Evolutionary conservation across 2,113 vertebrate genomes (phyloP).

Genomic region (Tetrax tetrax): DNA sequence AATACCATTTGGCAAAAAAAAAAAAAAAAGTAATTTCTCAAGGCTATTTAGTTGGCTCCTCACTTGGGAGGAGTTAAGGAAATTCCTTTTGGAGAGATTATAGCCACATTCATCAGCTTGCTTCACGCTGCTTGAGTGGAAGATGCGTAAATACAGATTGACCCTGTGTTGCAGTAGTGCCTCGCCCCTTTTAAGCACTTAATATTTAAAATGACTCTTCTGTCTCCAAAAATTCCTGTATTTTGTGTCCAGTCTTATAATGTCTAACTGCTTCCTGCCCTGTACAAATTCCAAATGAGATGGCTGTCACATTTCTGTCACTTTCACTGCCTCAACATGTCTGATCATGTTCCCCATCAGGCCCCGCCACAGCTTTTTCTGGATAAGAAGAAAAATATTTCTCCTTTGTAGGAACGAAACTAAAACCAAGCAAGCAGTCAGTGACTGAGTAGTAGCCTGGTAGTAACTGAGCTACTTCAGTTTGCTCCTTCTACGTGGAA

Average conservation of each 20-base stretch:
- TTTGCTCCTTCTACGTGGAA: neutral
- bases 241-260: neutral
- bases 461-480: neutral
- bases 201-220: neutral
- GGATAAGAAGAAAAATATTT: neutral
- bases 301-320: neutral
- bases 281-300: neutral
- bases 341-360: neutral
- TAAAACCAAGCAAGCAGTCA: neutral
- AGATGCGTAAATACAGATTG: neutral
- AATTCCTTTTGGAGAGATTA: neutral
- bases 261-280: neutral
- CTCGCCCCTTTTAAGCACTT: neutral
- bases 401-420: fast-evolving
- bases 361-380: fast-evolving
- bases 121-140: neutral
- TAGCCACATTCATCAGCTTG: neutral
- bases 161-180: fast-evolving
- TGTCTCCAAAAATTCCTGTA: fast-evolving
- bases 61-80: neutral
- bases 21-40: neutral
- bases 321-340: fast-evolving
- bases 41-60: neutral
- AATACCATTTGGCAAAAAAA: neutral
- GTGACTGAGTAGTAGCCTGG: neutral